Conservation (phyloP, 2,113 vertebrate genomes). For the Notiomystis cincta region DNA sequence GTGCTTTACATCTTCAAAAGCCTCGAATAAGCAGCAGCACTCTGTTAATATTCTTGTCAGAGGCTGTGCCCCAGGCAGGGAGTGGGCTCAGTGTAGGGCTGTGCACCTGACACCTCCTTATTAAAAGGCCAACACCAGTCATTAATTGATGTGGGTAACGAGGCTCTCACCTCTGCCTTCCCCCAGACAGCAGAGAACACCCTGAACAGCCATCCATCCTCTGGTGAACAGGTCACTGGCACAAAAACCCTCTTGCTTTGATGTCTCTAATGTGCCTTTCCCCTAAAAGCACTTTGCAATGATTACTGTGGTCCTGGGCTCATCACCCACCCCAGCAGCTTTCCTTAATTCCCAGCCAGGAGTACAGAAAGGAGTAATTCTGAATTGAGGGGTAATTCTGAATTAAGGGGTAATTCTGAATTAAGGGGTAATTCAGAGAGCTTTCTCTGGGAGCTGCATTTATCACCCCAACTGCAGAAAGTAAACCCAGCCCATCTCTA, state of each 20-base stretch:
- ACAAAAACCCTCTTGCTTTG: neutral
- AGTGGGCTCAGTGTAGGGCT: neutral
- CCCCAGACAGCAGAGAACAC: neutral
- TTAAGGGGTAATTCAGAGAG: neutral
- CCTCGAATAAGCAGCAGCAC: neutral
- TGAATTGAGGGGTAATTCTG: no score
- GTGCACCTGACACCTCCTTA: neutral
- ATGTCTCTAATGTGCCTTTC: conserved; percentile 54
- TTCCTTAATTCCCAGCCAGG: neutral
- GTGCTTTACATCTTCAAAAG: neutral
- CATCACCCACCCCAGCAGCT: neutral
- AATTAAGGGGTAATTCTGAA: neutral
- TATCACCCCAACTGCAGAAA: neutral
- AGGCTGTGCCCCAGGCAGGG: neutral
- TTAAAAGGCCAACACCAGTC: neutral
- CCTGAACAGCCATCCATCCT: neutral
- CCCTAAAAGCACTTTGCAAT: conserved; percentile 41
- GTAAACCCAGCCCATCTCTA: neutral
- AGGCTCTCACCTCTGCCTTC: neutral
- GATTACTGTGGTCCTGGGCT: neutral
- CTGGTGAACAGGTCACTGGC: neutral
- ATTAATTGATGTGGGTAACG: neutral
- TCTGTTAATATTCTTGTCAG: neutral
- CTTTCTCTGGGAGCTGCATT: neutral
- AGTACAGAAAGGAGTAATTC: neutral